phyloP scores from a whole-genome alignment of 2,888 invertebrate genomes.

The Agelastica alni region DNA sequence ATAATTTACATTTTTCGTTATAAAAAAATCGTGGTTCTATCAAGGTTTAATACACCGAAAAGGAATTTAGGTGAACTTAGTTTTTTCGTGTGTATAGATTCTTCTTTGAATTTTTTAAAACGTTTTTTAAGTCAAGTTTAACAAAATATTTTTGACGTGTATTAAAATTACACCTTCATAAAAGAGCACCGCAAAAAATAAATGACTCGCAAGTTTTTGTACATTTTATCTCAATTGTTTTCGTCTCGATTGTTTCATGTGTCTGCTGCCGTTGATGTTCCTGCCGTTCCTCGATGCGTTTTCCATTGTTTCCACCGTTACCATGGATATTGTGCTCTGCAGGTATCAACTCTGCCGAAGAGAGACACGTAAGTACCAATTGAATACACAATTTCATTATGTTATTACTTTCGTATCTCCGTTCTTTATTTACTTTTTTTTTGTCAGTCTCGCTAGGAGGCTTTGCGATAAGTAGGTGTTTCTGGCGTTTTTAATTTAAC shows the following conservation, averaged over 20 bases:
- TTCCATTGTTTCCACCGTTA: conserved; percentile 23
- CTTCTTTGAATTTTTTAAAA: no score
- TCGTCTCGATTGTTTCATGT: conserved; percentile 61
- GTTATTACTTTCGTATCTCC: conserved; percentile 32
- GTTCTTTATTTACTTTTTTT: conserved; percentile 11
- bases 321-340: conserved; percentile 50
- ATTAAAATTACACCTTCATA: no score
- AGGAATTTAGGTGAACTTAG: no score
- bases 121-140: no score
- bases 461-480: no score
- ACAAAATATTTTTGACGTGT: no score
- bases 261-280: conserved; percentile 45
- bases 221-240: conserved; percentile 56
- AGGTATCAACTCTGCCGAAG: conserved; percentile 68
- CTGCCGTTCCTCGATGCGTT: conserved; percentile 42
- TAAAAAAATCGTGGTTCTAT: no score
- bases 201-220: conserved; percentile 5
- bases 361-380: conserved; percentile 67
- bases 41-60: no score
- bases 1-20: no score
- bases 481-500: no score
- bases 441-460: conserved; percentile 18
- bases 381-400: conserved; percentile 49
- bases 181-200: conserved; percentile 1
- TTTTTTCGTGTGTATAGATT: no score